Conservation (phyloP, 2,113 vertebrate species). For the Rhabdomys dilectus region DNA sequence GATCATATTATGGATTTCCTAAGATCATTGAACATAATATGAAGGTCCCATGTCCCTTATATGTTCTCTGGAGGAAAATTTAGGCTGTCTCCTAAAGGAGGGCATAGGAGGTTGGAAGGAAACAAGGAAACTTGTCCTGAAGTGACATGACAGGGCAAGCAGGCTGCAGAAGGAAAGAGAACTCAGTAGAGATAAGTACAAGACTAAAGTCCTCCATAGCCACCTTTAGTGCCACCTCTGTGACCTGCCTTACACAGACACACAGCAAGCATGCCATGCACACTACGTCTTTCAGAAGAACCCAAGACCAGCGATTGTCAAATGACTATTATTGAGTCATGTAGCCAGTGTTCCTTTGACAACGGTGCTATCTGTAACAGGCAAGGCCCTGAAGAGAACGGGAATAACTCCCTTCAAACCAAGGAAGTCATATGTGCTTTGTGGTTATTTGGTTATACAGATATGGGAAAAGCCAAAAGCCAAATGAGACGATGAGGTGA, state of each 20-base stretch:
- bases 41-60: neutral
- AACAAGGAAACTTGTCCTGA: neutral
- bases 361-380: neutral
- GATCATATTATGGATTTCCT: neutral
- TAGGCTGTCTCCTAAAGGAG: neutral
- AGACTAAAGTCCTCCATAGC: neutral
- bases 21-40: neutral
- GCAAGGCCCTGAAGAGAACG: neutral
- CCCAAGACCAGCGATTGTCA: neutral
- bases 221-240: neutral
- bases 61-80: neutral
- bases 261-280: neutral
- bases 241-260: neutral
- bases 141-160: neutral
- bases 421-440: neutral
- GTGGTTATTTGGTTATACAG: neutral
- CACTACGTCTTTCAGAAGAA: neutral
- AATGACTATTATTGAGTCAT: neutral
- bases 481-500: neutral
- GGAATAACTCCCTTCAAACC: neutral
- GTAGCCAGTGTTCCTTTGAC: neutral
- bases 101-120: neutral
- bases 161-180: neutral
- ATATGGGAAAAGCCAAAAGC: neutral
- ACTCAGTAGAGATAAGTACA: neutral